phyloP scores from a whole-genome alignment of 2,797 vertebrate species.

The Xyrichtys novacula region DNA sequence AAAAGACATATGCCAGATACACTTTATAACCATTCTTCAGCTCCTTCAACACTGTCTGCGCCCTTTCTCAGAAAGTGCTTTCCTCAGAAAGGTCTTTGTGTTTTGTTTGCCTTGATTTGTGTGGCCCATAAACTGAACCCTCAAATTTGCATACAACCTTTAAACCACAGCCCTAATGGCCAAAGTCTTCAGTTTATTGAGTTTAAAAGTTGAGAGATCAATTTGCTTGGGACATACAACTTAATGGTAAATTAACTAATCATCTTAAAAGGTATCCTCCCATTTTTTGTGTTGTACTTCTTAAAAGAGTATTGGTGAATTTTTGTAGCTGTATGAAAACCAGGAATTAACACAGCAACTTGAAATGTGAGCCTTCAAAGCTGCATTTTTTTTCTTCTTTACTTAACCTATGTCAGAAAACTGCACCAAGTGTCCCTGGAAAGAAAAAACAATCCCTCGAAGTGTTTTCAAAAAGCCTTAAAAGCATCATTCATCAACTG shows the following conservation, averaged over 20 bases:
- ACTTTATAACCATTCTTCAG: constrained; percentile 1
- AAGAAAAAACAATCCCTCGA: not conserved
- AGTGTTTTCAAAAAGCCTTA: no score
- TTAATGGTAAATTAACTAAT: no score
- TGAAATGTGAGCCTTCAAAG: not conserved
- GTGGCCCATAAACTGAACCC: not conserved
- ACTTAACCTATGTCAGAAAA: no score
- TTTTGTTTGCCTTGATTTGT: not conserved
- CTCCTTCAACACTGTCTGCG: not conserved
- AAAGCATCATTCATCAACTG: not conserved
- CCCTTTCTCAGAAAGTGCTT: not conserved
- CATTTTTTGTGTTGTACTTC: no score
- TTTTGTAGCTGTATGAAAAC: not conserved
- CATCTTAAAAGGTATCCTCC: no score
- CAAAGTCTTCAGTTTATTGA: not conserved
- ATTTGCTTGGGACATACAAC: no score
- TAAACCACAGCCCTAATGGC: not conserved
- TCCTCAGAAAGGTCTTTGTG: not conserved
- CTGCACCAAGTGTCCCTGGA: not conserved
- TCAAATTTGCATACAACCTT: not conserved
- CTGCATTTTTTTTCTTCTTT: not conserved
- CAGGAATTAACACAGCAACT: not conserved
- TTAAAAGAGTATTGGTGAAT: no score
- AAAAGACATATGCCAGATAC: not conserved
- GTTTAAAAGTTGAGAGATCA: no score